Base-by-base conservation (phyloP, 2,113 vertebrate species). In the Labeo rohita region DNA sequence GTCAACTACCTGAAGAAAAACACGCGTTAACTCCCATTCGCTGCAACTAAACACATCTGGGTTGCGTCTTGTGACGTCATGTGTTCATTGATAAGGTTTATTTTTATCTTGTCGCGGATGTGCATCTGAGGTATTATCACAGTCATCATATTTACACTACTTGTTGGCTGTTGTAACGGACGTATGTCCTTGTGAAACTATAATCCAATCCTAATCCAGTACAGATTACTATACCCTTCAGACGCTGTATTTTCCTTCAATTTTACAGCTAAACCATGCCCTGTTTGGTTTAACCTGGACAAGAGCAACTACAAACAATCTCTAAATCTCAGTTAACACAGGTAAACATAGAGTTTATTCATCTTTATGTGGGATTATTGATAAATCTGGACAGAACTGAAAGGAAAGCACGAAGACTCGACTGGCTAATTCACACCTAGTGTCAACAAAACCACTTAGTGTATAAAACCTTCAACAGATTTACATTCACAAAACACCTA, bases 181-280 rank as follows among this genome's bases (percentile, higher is more conserved):
- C 15, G 80, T 76, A 85, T 85, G 91, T 92, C 93, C 93, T 93
- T 93, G 91, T 75, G 88, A 50, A 90, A 74, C 89, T 39, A 88
- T 94, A 95, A 94, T 93, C 93, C 93, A 83, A 16, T 77, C 36
- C 81, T 95, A 95, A 95, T 94, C 94, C 91, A 92, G 59, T 50
- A 47, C 68, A 86, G 83, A 91, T 90, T 87, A 81, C 90, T 93
- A 91, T 91, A 66, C 87, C 88, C 91, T 88, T 89, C 81, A 87
- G 88, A 85, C n/a, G 70, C 28, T 36, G 73, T 77, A 39, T 86
- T 90, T 81, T 23, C 45, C 49, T 65, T 52, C 45, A 86, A 23
- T 59, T 6, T 83, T 66, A 15, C 66, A 8, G 65, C 43, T 74
- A 13, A 70, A 54, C 65, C 65, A 70, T 54, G 65, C 36, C 23